phyloP scores from a whole-genome alignment of 2,797 vertebrate species.

The Menidia menidia region DNA sequence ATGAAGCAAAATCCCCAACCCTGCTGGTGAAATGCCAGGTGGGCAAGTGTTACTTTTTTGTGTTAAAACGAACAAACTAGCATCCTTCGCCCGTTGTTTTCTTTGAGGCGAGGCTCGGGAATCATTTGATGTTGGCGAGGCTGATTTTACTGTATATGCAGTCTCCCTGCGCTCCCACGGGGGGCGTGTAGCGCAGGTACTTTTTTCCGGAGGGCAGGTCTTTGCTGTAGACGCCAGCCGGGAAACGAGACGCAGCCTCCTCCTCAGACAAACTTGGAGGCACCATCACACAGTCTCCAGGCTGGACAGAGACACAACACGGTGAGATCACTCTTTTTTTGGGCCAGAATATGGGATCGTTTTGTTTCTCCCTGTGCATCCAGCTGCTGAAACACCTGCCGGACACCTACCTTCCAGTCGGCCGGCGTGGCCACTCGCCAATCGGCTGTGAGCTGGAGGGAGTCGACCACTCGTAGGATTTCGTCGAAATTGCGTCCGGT shows the following conservation, averaged over 20 bases:
- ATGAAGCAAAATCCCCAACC: not conserved
- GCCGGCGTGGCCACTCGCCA: slow-evolving; percentile 90
- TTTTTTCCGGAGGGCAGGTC: slow-evolving; percentile 91
- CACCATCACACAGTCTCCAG: slow-evolving; percentile 91
- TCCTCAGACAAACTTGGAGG: slow-evolving; percentile 88
- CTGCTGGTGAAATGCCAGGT: not conserved
- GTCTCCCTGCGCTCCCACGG: slow-evolving; percentile 58
- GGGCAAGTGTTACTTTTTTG: not conserved
- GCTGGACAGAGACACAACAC: slow-evolving; percentile 66
- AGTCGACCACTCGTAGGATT: slow-evolving; percentile 91
- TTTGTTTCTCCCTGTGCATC: slow-evolving; percentile 2
- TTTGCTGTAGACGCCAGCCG: slow-evolving; percentile 89
- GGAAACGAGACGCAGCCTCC: slow-evolving; percentile 88
- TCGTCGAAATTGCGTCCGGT: slow-evolving; percentile 95
- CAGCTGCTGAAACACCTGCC: not conserved
- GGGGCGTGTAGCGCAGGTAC: slow-evolving; percentile 92
- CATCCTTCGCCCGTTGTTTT: no score
- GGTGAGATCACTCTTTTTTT: not conserved
- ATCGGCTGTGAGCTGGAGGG: slow-evolving; percentile 89
- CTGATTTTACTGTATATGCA: slow-evolving; percentile 1
- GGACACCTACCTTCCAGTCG: slow-evolving; percentile 89
- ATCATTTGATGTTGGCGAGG: not conserved
- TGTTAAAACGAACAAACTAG: no score
- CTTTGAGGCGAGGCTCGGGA: no score
- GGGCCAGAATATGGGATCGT: not conserved